These are phyloP conservation scores for Drosophila percnosoma DNA, from an alignment of 2,888 invertebrate genomes.

Conservation along the genomic window DNA sequence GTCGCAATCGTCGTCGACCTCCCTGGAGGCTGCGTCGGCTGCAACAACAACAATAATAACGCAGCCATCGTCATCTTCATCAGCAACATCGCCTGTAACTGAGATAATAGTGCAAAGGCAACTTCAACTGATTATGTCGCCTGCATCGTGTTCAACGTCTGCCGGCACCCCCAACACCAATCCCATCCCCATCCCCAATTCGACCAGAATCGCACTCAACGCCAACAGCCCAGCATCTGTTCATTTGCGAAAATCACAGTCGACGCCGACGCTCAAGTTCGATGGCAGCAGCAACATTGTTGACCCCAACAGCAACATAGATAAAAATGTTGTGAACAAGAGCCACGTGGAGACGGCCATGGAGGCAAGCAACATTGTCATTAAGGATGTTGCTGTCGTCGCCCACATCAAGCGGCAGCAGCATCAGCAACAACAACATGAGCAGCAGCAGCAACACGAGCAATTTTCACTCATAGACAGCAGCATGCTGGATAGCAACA, in stretches of 20 bases:
- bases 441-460: conserved; percentile 40
- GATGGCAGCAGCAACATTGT: conserved; percentile 38
- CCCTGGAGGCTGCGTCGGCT: conserved; percentile 52
- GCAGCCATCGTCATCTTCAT: conserved; percentile 5
- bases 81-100: conserved; percentile 35
- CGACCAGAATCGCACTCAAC: conserved; percentile 69
- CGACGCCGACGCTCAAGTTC: conserved; percentile 67
- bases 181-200: conserved; percentile 12
- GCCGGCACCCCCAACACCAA: conserved; percentile 25
- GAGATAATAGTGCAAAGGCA: conserved; percentile 20
- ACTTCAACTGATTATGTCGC: conserved; percentile 66
- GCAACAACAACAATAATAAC: conserved; percentile 34
- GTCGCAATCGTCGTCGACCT: conserved; percentile 52
- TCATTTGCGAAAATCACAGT: conserved; percentile 71
- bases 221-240: conserved; percentile 41
- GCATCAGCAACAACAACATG: conserved; percentile 19
- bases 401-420: conserved; percentile 49
- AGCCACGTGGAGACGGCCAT: conserved; percentile 29
- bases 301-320: conserved; percentile 30
- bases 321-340: conserved; percentile 23
- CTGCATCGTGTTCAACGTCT: conserved; percentile 40
- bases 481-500: conserved; percentile 17
- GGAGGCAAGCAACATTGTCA: conserved; percentile 48
- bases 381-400: conserved; percentile 48
- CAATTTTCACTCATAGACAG: conserved; percentile 41